These are phyloP conservation scores for Halcyon malimbica DNA, from an alignment of 2,113 vertebrate species.

Conservation along the genomic window DNA sequence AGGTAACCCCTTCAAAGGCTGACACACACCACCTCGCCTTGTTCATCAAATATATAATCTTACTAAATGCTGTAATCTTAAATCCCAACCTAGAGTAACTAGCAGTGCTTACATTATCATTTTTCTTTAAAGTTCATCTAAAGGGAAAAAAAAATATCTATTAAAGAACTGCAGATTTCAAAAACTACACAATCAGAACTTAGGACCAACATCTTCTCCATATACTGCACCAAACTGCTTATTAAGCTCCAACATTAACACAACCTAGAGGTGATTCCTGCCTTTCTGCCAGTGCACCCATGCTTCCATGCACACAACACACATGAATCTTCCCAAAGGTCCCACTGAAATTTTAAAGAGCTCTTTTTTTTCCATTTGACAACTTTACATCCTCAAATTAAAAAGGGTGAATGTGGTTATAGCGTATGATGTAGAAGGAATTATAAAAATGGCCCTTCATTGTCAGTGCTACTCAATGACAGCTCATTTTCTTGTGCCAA, in stretches of 20 bases:
- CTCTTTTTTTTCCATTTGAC: background rate
- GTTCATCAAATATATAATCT: constrained; percentile 74
- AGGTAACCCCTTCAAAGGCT: constrained; percentile 61
- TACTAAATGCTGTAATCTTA: constrained; percentile 78
- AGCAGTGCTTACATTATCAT: constrained; percentile 72
- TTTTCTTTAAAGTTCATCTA: constrained; percentile 61
- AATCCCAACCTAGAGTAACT: constrained; percentile 75
- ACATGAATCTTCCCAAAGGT: constrained; percentile 47
- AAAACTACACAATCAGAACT: constrained; percentile 17
- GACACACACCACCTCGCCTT: constrained; percentile 61
- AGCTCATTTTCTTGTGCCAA: constrained; percentile 71
- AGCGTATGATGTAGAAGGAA: constrained; percentile 42
- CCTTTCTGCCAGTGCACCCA: constrained; percentile 13
- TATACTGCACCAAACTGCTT: constrained; percentile 42
- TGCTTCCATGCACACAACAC: background rate
- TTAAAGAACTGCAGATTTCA: constrained; percentile 30
- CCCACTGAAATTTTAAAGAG: constrained; percentile 32
- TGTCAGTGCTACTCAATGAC: constrained; percentile 57
- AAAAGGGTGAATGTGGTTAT: constrained; percentile 25
- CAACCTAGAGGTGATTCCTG: constrained; percentile 28
- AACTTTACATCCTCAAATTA: constrained; percentile 51
- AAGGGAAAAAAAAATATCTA: background rate
- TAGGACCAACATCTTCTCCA: constrained; percentile 56
- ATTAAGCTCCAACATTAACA: constrained; percentile 45
- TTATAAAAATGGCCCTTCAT: constrained; percentile 65